Evolutionary conservation across 2,113 vertebrate genomes (phyloP), one percentile per base, ranked within the genome.

Genomic region (Cromileptes altivelis): DNA sequence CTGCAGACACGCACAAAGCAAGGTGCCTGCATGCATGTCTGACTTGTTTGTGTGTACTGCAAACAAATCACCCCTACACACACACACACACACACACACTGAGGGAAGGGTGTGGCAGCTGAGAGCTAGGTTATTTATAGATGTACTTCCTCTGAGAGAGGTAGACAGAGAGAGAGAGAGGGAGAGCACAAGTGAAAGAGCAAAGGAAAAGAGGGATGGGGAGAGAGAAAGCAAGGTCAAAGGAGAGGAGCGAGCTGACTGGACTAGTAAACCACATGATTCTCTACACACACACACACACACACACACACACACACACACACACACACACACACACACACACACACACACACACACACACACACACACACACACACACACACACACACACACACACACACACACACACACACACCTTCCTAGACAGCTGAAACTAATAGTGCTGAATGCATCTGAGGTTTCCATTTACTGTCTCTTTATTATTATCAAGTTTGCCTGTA

Each of bases 71-170:
- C 70, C 33, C 62, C 15, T 3, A 27, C 57, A 45, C 75, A 50
- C 58, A 8, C 70, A 49, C 65, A 74, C 60, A 49, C 75, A 64
- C 63, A 63, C 78, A 75, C 75, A 79, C 75, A 52, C n/a, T 17
- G 10, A 81, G 67, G 81, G 77, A 86, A 92, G 88, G 92, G 93
- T 86, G 94, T 90, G 94, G 92, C 92, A 81, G 85, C 85, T 70
- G 74, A 88, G 88, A 87, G 87, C 82, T 47, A 56, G 53, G 93
- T 90, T 95, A 95, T 95, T 95, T 95, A 94, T 95, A 95, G 92
- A 89, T 82, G 81, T 85, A 82, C 93, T 90, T 93, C 89, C 91
- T 93, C 87, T 65, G 79, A 86, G 86, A 85, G 88, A 88, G 86
- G 86, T 83, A 85, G 88, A 82, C 65, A 19, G 77, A 81, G 42